phyloP scores from a whole-genome alignment of 2,113 vertebrate genomes.

The Amphiprion ocellaris region DNA sequence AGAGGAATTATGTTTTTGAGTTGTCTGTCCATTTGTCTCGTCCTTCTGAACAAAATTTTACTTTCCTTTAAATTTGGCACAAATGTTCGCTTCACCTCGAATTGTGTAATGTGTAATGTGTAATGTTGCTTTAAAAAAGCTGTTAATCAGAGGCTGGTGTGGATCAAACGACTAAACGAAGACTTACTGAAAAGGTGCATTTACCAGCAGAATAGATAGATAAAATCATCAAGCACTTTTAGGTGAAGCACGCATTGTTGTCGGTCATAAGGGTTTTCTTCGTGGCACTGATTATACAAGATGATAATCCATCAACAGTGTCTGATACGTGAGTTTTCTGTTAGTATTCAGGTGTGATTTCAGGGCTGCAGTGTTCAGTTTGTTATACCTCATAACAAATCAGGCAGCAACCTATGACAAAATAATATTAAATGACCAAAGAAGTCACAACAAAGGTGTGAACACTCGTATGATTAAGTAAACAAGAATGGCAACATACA shows the following conservation, averaged over 20 bases:
- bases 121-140: too few species aligned
- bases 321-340: not conserved
- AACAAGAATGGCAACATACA: not conserved
- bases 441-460: not conserved
- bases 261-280: not conserved
- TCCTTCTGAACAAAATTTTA: too few species aligned
- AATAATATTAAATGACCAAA: not conserved
- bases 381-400: not conserved
- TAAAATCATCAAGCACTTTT: not conserved
- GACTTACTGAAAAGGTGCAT: not conserved
- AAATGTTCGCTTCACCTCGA: too few species aligned
- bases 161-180: not conserved
- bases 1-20: too few species aligned
- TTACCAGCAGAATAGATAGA: not conserved
- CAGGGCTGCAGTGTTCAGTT: not conserved
- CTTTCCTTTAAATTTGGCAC: too few species aligned
- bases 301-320: not conserved
- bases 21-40: too few species aligned
- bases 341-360: conserved; percentile 6
- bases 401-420: not conserved
- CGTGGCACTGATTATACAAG: not conserved
- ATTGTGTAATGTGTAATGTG: too few species aligned
- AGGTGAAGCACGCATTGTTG: not conserved
- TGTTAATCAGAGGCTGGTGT: not conserved
- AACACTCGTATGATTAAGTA: not conserved